phyloP scores from a whole-genome alignment of 2,113 vertebrate genomes.

The Pipa parva region DNA sequence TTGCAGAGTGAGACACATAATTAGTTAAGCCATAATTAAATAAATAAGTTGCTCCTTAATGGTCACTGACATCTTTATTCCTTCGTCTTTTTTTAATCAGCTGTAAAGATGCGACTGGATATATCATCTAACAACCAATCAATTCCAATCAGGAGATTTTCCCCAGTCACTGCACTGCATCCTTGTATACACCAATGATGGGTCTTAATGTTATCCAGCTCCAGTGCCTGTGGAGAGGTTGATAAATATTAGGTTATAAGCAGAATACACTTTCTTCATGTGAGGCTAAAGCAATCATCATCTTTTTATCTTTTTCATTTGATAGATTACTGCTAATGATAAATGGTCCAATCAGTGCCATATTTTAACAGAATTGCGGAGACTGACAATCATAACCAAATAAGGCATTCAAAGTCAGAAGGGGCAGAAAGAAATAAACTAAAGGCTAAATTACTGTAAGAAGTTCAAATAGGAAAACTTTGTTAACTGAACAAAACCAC shows the following conservation, averaged over 20 bases:
- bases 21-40: background rate
- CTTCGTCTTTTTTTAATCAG: constrained; percentile 45
- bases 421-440: too few relatives aligned
- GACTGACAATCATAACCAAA: too few relatives aligned
- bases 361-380: too few relatives aligned
- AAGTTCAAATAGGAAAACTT: too few relatives aligned
- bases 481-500: too few relatives aligned
- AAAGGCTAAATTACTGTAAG: too few relatives aligned
- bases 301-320: too few relatives aligned
- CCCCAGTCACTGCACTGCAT: constrained; percentile 83
- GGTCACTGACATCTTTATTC: background rate
- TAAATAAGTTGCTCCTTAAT: constrained; percentile 21
- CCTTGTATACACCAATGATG: constrained; percentile 88
- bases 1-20: constrained; percentile 34
- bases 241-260: background rate
- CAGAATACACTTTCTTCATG: too few relatives aligned
- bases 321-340: too few relatives aligned
- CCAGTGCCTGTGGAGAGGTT: constrained; percentile 61
- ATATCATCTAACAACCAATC: constrained; percentile 75
- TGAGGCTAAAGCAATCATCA: too few relatives aligned
- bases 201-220: constrained; percentile 73
- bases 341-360: too few relatives aligned
- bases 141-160: constrained; percentile 76
- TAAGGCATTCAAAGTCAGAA: too few relatives aligned
- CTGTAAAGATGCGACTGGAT: constrained; percentile 60